Conservation (phyloP, 2,888 invertebrate species). For the Stenoptilia bipunctidactyla region DNA sequence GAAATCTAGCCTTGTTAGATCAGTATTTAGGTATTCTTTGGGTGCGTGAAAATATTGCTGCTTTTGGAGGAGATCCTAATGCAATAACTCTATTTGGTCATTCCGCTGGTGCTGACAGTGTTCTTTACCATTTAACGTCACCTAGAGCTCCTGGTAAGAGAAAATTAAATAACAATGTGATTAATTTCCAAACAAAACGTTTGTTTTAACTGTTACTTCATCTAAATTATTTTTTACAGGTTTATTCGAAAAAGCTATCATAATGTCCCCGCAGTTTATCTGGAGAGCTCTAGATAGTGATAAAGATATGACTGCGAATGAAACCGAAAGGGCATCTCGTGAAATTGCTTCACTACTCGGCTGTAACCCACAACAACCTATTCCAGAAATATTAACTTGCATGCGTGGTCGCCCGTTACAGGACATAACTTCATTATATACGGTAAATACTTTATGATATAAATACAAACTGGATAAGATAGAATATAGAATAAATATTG, state of each 20-base stretch:
- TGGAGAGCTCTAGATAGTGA: conserved; percentile 42
- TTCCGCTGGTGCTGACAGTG: conserved; percentile 81
- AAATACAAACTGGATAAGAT: too few species aligned
- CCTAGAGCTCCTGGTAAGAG: conserved; percentile 73
- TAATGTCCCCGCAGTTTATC: conserved; percentile 74
- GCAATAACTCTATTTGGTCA: conserved; percentile 87
- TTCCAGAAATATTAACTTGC: conserved; percentile 71
- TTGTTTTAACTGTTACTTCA: too few species aligned
- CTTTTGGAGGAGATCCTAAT: conserved; percentile 85
- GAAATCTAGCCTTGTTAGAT: conserved; percentile 89
- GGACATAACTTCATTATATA: conserved; percentile 67
- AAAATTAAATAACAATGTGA: too few species aligned
- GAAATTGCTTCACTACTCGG: conserved; percentile 69
- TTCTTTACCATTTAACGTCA: conserved; percentile 76
- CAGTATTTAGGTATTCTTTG: conserved; percentile 85
- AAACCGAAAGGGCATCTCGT: conserved; percentile 59
- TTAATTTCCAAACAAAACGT: too few species aligned
- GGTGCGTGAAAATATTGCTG: conserved; percentile 81
- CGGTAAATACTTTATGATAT: conserved; percentile 25
- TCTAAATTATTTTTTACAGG: conserved; percentile 32
- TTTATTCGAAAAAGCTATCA: conserved; percentile 75
- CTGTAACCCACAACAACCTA: conserved; percentile 51
- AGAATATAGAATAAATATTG: too few species aligned
- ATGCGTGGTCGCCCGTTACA: conserved; percentile 71
- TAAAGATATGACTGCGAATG: conserved; percentile 23